Evolutionary conservation across 2,888 invertebrate species (phyloP), one percentile per base, ranked within the genome.

Genomic region (Apamea crenata): DNA sequence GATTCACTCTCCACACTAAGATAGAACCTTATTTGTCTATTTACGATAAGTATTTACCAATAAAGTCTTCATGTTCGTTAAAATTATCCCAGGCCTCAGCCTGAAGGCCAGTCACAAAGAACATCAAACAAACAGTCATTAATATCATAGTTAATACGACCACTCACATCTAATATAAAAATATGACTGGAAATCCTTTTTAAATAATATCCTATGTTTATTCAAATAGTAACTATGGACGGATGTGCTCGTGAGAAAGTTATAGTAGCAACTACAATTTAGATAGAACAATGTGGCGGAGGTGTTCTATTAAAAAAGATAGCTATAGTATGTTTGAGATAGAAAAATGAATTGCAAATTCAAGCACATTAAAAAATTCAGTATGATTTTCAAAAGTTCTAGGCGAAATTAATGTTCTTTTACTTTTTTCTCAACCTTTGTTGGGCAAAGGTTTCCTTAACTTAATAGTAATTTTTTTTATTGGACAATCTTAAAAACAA

Each of bases 171-270:
- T n/a, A 59, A 18, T 4, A 8, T 40, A 47, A 25, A 59, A 40
- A 47, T 18, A 61, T 16, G 2, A 79, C 79, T 84, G 73, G 12
- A 16, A 7, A n/a, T 47, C 16, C 1, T 40, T 72, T 65, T 65
- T 21, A 75, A 73, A 74, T 72, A 65, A 72, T 65, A 40, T n/a
- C 7, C 2, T 40, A 71, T 67, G 68, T 69, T 65, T 76, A 81
- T 63, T 40, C 16, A n/a, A 68, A 16, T 68, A 36, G 6, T n/a
- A 7, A 25, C 78, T 71, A 78, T 78, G 25, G 12, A 36, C 50
- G 40, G 84, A 84, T 53, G 66, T 1, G 12, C 18, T 14, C 59
- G 36, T 84, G 84, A 53, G 80, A 82, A 84, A 69, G 44, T 61
- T 84, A 2, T 74, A 29, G 7, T 66, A 36, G 36, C 12, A 16